phyloP scores from a whole-genome alignment of 2,797 vertebrate species.

The Gymnodraco acuticeps region DNA sequence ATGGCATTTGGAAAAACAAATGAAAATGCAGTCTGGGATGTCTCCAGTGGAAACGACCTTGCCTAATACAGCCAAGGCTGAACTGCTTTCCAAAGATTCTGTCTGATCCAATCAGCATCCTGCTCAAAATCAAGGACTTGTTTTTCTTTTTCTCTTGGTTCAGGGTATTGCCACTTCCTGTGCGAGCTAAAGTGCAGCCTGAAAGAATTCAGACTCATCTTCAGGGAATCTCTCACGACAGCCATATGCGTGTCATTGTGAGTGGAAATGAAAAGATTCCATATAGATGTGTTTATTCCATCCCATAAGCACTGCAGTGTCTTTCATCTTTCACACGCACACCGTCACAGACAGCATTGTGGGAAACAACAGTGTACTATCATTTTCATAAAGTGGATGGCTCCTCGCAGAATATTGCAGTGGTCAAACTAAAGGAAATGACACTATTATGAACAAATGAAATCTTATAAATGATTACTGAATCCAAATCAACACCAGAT shows the following conservation, averaged over 20 bases:
- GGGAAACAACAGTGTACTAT: slow-evolving; percentile 33
- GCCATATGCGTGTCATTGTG: slow-evolving; percentile 49
- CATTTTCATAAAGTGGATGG: slow-evolving; percentile 32
- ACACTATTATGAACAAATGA: background rate
- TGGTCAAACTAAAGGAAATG: slow-evolving; percentile 28
- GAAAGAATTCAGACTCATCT: slow-evolving; percentile 39
- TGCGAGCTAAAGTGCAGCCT: slow-evolving; percentile 21
- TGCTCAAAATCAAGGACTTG: slow-evolving; percentile 50
- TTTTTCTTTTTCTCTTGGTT: slow-evolving; percentile 37
- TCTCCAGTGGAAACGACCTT: slow-evolving; percentile 69
- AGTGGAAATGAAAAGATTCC: slow-evolving; percentile 66
- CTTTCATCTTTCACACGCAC: slow-evolving; percentile 54
- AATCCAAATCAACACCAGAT: slow-evolving; percentile 2
- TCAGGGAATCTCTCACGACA: slow-evolving; percentile 32
- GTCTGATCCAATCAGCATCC: slow-evolving; percentile 71
- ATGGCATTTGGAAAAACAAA: slow-evolving; percentile 52
- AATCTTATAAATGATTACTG: slow-evolving; percentile 14
- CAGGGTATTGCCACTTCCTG: slow-evolving; percentile 27
- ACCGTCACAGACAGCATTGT: slow-evolving; percentile 13
- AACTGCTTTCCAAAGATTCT: slow-evolving; percentile 69
- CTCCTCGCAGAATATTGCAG: slow-evolving; percentile 10
- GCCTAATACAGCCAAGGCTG: slow-evolving; percentile 58
- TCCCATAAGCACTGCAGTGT: slow-evolving; percentile 20
- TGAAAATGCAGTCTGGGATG: slow-evolving; percentile 40
- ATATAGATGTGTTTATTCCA: slow-evolving; percentile 61